Percentiles rank a stretch among this genome's conserved stretches.
Conservation (phyloP, 2,797 vertebrate genomes). For the Perdix hodgsoniae region DNA sequence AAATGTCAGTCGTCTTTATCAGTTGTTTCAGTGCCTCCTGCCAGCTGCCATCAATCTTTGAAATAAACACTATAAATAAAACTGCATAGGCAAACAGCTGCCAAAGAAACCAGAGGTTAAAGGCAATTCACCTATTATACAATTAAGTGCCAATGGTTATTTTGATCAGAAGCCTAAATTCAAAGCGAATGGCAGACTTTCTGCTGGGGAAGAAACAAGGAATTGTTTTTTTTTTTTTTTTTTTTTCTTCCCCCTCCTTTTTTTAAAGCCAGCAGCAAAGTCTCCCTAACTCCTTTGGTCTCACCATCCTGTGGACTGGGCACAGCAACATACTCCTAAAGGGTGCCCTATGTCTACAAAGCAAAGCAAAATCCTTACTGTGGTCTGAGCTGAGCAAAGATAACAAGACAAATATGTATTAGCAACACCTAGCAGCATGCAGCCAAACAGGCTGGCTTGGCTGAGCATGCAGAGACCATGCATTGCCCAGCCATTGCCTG, state of each 20-base stretch:
- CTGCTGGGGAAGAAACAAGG: not conserved
- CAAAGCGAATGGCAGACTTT: not conserved
- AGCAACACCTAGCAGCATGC: accelerated
- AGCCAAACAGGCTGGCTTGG: accelerated
- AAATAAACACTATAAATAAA: slow-evolving; percentile 77
- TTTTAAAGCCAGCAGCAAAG: not conserved
- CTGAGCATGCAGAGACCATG: not conserved
- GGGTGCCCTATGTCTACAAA: not conserved
- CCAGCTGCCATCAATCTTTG: slow-evolving; percentile 79
- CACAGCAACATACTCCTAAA: not conserved
- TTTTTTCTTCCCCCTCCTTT: too few relatives aligned
- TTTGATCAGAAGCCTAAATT: slow-evolving; percentile 17
- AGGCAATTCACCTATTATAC: not conserved
- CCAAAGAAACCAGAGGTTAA: slow-evolving; percentile 37
- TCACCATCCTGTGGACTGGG: not conserved
- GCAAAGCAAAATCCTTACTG: not conserved
- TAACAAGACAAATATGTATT: accelerated
- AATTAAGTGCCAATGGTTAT: not conserved
- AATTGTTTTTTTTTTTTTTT: accelerated
- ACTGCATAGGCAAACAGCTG: slow-evolving; percentile 44
- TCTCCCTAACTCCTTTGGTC: not conserved
- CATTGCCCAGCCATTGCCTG: not conserved
- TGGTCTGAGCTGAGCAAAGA: not conserved
- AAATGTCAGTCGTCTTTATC: slow-evolving; percentile 85
- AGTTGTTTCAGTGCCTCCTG: slow-evolving; percentile 81